A percentile compares a stretch with the other conserved stretches of the same genome.
These are phyloP conservation scores for Dromococcyx pavoninus DNA, from an alignment of 2,797 vertebrate species.

Conservation along the genomic window DNA sequence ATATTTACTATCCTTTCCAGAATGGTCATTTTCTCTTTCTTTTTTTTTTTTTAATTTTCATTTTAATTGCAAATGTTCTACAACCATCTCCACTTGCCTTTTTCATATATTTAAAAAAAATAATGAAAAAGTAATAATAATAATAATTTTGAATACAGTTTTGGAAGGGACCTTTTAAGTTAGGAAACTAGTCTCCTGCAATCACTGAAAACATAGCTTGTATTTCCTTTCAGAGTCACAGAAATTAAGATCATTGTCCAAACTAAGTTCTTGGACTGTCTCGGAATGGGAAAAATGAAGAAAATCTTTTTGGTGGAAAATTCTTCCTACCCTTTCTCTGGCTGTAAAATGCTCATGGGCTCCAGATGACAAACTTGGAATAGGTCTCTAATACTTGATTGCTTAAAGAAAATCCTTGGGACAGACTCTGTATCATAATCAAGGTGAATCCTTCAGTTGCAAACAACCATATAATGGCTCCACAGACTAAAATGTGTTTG, in stretches of 20 bases:
- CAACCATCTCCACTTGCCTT: background rate
- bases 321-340: background rate
- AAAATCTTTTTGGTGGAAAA: background rate
- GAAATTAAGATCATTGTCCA: background rate
- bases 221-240: background rate
- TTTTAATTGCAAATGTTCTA: background rate
- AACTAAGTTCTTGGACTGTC: background rate
- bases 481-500: background rate
- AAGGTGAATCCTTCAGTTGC: background rate
- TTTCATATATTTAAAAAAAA: background rate
- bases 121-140: no score
- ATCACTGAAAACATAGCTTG: background rate
- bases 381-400: background rate
- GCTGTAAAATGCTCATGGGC: background rate
- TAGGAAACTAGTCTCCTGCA: background rate
- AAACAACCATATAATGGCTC: background rate
- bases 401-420: background rate
- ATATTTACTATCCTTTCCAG: background rate
- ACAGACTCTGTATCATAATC: background rate
- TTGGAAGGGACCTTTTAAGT: background rate
- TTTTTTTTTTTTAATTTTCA: background rate
- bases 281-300: background rate
- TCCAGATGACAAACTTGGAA: background rate
- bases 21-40: background rate
- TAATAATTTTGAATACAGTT: background rate